Conservation (phyloP, 2,797 vertebrate genomes). For the Huso huso region DNA sequence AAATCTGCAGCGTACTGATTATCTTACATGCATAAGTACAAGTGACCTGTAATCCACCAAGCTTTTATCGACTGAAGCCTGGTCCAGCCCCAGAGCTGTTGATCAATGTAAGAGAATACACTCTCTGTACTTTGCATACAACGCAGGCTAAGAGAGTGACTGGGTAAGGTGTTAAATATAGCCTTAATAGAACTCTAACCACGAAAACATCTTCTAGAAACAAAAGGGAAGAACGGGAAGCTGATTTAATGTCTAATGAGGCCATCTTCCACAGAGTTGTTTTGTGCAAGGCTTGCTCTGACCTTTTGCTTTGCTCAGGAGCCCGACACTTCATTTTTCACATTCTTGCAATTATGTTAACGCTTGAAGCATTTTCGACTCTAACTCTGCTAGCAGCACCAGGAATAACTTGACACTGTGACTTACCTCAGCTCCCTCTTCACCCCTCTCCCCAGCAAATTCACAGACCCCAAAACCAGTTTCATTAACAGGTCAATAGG, state of each 20-base stretch:
- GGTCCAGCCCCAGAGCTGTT: slow-evolving; percentile 63
- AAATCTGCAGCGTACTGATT: slow-evolving; percentile 72
- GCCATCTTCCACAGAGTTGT: slow-evolving; percentile 92
- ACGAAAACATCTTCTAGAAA: slow-evolving; percentile 40
- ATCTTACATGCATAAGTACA: slow-evolving; percentile 70
- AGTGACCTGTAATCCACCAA: slow-evolving; percentile 75
- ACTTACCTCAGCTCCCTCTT: slow-evolving; percentile 57
- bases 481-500: slow-evolving; percentile 70
- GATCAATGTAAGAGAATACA: slow-evolving; percentile 62
- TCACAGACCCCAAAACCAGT: slow-evolving; percentile 32
- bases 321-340: slow-evolving; percentile 96
- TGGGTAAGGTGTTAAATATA: slow-evolving; percentile 28
- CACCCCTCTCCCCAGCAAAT: slow-evolving; percentile 14
- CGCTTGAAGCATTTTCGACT: slow-evolving; percentile 94
- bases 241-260: slow-evolving; percentile 89
- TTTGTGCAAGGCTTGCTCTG: slow-evolving; percentile 88
- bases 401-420: slow-evolving; percentile 77
- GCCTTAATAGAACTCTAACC: slow-evolving; percentile 45
- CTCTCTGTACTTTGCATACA: slow-evolving; percentile 43
- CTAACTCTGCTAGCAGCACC: slow-evolving; percentile 81
- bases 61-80: slow-evolving; percentile 67
- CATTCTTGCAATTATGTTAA: slow-evolving; percentile 99
- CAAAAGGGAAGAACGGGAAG: slow-evolving; percentile 42
- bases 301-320: slow-evolving; percentile 90
- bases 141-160: slow-evolving; percentile 16